phyloP scores from a whole-genome alignment of 2,113 vertebrate genomes.

The Pomatorhinus ruficollis region DNA sequence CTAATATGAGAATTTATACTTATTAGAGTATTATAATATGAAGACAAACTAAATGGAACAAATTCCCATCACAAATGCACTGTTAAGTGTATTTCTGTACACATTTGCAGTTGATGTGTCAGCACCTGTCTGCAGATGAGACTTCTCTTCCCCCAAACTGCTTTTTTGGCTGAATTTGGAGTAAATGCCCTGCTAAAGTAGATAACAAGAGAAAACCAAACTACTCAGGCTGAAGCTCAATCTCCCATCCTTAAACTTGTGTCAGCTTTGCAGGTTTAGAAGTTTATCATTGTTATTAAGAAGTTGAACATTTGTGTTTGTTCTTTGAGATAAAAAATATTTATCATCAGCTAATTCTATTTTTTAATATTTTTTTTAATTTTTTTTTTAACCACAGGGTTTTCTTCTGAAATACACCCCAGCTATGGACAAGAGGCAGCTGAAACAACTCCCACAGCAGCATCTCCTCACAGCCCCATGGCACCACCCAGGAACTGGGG shows the following conservation, averaged over 20 bases:
- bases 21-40: background rate
- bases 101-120: background rate
- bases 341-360: background rate
- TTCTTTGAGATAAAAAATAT: background rate
- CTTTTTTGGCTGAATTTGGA: background rate
- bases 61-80: background rate
- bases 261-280: background rate
- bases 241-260: background rate
- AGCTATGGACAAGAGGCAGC: background rate
- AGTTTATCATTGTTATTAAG: background rate
- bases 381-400: too few relatives aligned
- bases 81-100: background rate
- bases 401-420: background rate
- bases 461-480: background rate
- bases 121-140: background rate
- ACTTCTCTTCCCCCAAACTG: background rate
- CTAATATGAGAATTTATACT: background rate
- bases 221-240: background rate
- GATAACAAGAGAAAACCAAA: background rate
- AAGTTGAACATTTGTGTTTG: background rate
- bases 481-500: background rate
- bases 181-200: background rate
- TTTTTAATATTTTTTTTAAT: background rate
- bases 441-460: background rate
- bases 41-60: background rate